Conservation (phyloP, 2,797 vertebrate species). For the Phrynocephalus forsythii region DNA sequence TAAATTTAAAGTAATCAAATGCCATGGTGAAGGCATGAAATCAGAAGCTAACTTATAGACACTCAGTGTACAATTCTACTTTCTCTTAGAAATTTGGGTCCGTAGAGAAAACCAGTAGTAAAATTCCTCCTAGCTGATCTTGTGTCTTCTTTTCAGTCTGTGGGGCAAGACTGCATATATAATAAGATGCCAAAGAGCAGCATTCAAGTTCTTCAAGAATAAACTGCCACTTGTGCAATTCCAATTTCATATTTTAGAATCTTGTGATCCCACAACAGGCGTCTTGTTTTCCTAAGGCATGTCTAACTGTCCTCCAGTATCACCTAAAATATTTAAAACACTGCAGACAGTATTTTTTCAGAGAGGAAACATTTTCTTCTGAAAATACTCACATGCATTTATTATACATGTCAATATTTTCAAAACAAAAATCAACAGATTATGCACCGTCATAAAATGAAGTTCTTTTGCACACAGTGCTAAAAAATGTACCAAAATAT, state of each 20-base stretch:
- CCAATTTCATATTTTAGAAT: not conserved
- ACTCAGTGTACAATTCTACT: not conserved
- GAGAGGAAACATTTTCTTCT: too few species aligned
- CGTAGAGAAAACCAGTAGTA: slow-evolving; percentile 28
- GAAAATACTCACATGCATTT: too few species aligned
- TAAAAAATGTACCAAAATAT: slow-evolving; percentile 57
- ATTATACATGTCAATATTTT: not conserved
- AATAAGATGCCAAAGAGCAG: slow-evolving; percentile 24
- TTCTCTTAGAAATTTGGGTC: slow-evolving; percentile 51
- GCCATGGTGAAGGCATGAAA: slow-evolving; percentile 38
- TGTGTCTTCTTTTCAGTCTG: slow-evolving; percentile 35
- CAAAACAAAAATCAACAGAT: not conserved
- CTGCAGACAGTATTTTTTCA: not conserved
- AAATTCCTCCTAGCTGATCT: not conserved
- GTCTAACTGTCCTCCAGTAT: not conserved
- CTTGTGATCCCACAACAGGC: not conserved
- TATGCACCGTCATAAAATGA: not conserved
- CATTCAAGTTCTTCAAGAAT: slow-evolving; percentile 15
- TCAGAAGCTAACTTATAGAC: slow-evolving; percentile 32
- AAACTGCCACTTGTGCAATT: not conserved
- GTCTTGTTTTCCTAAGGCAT: not conserved
- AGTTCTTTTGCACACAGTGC: slow-evolving; percentile 38
- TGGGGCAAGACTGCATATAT: slow-evolving; percentile 40
- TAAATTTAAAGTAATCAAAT: not conserved
- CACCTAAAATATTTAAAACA: slow-evolving; percentile 6